phyloP scores from a whole-genome alignment of 2,797 vertebrate species.

The Pogoniulus pusillus region DNA sequence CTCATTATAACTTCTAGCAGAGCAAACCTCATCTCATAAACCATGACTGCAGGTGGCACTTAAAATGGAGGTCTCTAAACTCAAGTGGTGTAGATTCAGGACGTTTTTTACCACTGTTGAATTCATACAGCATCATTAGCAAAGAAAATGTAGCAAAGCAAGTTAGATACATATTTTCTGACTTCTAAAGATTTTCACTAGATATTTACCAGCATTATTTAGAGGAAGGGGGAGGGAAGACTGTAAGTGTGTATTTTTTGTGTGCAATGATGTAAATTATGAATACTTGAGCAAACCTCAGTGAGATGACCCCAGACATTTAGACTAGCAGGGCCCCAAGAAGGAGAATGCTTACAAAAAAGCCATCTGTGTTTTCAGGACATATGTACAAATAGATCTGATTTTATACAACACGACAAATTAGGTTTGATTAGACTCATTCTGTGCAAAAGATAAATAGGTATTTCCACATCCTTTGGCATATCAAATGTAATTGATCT shows the following conservation, averaged over 20 bases:
- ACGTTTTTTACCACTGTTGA: neutral
- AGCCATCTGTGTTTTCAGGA: neutral
- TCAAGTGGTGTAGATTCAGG: neutral
- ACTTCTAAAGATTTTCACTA: neutral
- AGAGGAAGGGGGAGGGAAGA: neutral
- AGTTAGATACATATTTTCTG: neutral
- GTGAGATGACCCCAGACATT: neutral
- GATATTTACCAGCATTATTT: neutral
- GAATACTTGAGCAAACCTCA: neutral
- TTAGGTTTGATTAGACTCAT: neutral
- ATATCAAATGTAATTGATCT: neutral
- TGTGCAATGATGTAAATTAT: neutral
- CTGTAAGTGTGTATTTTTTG: neutral
- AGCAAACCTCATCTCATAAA: slow-evolving; percentile 53
- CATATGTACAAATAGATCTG: neutral
- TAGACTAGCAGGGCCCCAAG: neutral
- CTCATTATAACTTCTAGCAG: slow-evolving; percentile 46
- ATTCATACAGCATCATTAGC: neutral
- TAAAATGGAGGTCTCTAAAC: neutral
- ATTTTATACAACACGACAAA: neutral
- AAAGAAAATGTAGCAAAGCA: neutral
- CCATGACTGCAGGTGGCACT: slow-evolving; percentile 55
- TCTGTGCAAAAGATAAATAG: neutral
- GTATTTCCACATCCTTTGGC: neutral
- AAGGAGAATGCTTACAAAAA: neutral